Evolutionary conservation across 2,113 vertebrate species (phyloP).

Genomic region (Chionis minor): DNA sequence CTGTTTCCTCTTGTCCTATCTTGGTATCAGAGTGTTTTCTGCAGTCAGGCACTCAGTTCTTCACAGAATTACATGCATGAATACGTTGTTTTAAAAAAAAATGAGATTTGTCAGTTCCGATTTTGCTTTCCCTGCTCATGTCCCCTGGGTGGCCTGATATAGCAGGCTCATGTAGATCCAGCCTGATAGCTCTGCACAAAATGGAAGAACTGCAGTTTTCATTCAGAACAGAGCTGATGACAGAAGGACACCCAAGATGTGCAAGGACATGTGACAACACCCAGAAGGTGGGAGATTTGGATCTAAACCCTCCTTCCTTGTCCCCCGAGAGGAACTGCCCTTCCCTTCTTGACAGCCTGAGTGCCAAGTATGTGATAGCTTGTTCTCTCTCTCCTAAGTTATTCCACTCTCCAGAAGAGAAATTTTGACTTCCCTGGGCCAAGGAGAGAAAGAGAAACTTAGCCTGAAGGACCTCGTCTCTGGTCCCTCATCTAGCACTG

Average conservation of each 20-base stretch:
- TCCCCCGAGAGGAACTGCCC: not conserved
- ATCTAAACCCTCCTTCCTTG: not conserved
- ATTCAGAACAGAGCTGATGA: not conserved
- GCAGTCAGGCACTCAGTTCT: not conserved
- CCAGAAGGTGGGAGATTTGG: not conserved
- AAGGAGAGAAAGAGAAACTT: not conserved
- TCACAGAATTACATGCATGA: not conserved
- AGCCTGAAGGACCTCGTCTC: not conserved
- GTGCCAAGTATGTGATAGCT: not conserved
- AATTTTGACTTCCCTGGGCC: not conserved
- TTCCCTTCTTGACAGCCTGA: not conserved
- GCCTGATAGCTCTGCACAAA: not conserved
- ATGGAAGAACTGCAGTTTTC: not conserved
- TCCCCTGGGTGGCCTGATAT: not conserved
- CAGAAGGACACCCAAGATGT: not conserved
- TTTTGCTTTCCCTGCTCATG: accelerated
- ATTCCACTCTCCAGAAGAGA: not conserved
- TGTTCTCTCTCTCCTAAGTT: not conserved
- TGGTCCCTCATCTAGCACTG: not conserved
- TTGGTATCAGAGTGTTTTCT: not conserved
- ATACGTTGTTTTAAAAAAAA: not conserved
- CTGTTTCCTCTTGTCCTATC: no score
- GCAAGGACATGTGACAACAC: not conserved
- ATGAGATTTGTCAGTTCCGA: not conserved
- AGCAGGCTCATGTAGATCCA: not conserved